Evolutionary conservation across 2,113 vertebrate species (phyloP).

Genomic region (Conger conger): DNA sequence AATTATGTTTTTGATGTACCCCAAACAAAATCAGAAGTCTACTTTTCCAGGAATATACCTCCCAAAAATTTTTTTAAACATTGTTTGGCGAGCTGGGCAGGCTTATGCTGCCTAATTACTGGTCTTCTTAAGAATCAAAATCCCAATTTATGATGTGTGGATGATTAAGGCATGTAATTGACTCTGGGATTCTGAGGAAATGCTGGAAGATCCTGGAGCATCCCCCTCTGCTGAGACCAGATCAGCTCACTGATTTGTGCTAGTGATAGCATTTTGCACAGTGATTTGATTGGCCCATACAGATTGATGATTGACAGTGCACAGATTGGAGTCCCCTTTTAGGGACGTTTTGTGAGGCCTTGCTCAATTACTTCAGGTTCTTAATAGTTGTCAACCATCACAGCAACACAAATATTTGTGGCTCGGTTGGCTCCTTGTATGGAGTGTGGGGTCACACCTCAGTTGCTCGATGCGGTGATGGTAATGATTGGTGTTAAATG

Average conservation of each 20-base stretch:
- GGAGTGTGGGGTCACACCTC: no score
- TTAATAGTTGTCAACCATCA: neutral
- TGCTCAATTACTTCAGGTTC: neutral
- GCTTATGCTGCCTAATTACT: neutral
- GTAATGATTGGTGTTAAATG: slow-evolving; percentile 11
- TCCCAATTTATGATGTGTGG: no score
- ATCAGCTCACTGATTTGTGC: no score
- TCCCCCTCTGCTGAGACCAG: no score
- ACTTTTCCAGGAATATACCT: no score
- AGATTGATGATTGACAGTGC: neutral
- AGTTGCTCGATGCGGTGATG: neutral
- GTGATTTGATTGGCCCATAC: neutral
- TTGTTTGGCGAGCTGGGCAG: neutral
- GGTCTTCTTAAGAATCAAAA: neutral
- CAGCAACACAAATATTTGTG: neutral
- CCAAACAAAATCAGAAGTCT: no score
- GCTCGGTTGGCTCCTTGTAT: neutral
- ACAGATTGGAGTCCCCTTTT: neutral
- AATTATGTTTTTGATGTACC: no score
- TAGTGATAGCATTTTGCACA: no score
- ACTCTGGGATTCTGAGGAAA: no score
- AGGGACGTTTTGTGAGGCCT: neutral
- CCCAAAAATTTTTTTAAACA: neutral
- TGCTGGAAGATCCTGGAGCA: no score
- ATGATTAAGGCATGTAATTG: no score